phyloP scores from a whole-genome alignment of 2,113 vertebrate genomes.

The western clawed frog (Xenopus tropicalis) region UCB_Xtro_10.0 CM004443.2:105638001-105638500 shows the following conservation, averaged over 20 bases:
- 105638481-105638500: background rate
- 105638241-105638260: background rate
- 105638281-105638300: constrained; percentile 17
- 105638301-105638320: background rate
- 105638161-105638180: constrained; percentile 15
- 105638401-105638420: constrained; percentile 26
- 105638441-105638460: constrained; percentile 31
- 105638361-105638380: constrained; percentile 29
- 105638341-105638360: constrained; percentile 5
- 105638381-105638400: constrained; percentile 15
- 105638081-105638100: constrained; percentile 82
- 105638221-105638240: background rate
- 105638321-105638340: constrained; percentile 1
- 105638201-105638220: constrained; percentile 17
- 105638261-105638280: constrained; percentile 1
- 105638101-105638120: constrained; percentile 83
- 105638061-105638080: constrained; percentile 82
- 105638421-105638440: constrained; percentile 8
- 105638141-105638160: constrained; percentile 8
- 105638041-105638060: constrained; percentile 83
- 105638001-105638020: constrained; percentile 86
- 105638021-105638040: constrained; percentile 91
- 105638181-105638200: constrained; percentile 22
- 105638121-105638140: background rate
- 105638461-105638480: background rate